Base-by-base conservation (phyloP, 2,113 vertebrate species). In the Fulmarus glacialis region DNA sequence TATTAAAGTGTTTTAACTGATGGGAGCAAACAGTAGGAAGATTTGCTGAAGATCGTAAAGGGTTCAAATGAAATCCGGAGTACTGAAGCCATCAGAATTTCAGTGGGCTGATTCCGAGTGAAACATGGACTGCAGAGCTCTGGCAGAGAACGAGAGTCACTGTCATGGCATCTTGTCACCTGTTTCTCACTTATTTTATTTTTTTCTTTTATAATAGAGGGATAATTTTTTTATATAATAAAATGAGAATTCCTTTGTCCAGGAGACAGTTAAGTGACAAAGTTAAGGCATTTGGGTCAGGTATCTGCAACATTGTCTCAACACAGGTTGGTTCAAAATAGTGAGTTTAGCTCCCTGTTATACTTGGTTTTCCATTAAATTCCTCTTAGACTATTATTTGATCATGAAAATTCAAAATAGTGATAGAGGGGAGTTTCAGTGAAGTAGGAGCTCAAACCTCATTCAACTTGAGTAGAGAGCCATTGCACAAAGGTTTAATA, bases 91-190 rank as follows among this genome's bases (percentile, higher is more conserved):
- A 8, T 45, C 23, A 52, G n/a, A 62, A 52, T 32, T 92, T 89
- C 9, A 1, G 12, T 47, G 56, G 16, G 32, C 23, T 89, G 55
- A 53, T 56, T 78, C 56, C 43, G 7, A 10, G 4, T 62, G 53
- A 75, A 89, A 62, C 8, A 17, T 6, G 64, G 50, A 13, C 19
- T 34, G n/a, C 38, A 74, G 58, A 89, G 32, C 8, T 82, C 43
- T 47, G 14, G 22, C n/a, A 66, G 36, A 45, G 52, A 52, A 19
- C 0, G 3, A 48, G 47, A 73, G 11, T n/a, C n/a, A 22, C 12
- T 11, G 20, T 32, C 0, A 0, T 36, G 8, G 17, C 38, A 70
- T 26, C 22, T 55, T 64, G 21, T 75, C 21, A n/a, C 12, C 9
- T 38, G 12, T 42, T 88, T 68, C 18, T 78, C 8, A 40, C 5